Base-by-base conservation (phyloP, 2,113 vertebrate species). In the Beaufortia kweichowensis region DNA sequence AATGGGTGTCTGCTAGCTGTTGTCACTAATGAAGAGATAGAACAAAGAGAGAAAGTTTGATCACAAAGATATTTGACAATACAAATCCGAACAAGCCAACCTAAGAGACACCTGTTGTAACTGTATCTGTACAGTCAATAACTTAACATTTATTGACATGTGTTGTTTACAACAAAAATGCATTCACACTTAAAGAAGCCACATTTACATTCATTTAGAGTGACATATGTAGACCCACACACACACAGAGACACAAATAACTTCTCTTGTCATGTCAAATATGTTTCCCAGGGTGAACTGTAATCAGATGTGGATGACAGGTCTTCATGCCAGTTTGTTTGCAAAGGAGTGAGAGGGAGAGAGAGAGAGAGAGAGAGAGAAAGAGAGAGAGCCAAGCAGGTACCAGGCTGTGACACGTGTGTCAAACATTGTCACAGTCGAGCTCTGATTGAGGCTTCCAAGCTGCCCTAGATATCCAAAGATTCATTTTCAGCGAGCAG, bases 291-390 rank as follows among this genome's bases (percentile, higher is more conserved):
- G 2, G 33, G 35, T 63, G 46, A 70, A 75, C 39, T 76, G 79
- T 77, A 77, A 81, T 77, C 67, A 81, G 67, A 72, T 76, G 74
- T n/a, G 33, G 74, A 57, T 72, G 43, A 81, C 50, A 72, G 53
- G 53, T 53, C 75, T 70, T 76, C 39, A 29, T 72, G 65, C 66
- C 33, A 76, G 59, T 64, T 61, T 31, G 59, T 63, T 76, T 21
- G 59, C 17, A 28, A 63, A 50, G 53, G n/a, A 55, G 64, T 75
- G 8, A 61, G 43, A 74, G 35, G 46, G 53, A 71, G 33, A 64
- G 56, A 35, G 15, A 41, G 21, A 63, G 28, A 64, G 8, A 63
- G 63, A 60, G n/a, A 33, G 55, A 28, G 24, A 10, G 19, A 35
- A 10, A 70, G 43, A 70, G 6, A n/a, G 15, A 64, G 29, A 72